Conservation (phyloP, 2,797 vertebrate species). For the Dipus sagitta region DNA sequence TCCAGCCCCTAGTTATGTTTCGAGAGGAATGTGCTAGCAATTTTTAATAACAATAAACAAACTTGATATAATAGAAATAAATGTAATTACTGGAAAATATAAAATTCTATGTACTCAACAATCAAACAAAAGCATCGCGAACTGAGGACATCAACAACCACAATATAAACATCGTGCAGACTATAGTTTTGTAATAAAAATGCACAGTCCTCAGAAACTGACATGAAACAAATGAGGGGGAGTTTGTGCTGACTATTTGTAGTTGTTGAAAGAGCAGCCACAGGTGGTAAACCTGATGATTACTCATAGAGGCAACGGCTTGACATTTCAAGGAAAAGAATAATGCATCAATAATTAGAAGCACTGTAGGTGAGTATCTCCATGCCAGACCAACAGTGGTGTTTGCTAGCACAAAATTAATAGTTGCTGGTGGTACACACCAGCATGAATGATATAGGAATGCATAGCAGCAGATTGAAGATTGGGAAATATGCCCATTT, state of each 20-base stretch:
- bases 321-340: constrained; percentile 69
- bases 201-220: neutral
- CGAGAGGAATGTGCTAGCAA: constrained; percentile 70
- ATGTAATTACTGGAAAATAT: constrained; percentile 73
- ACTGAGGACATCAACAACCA: constrained; percentile 73
- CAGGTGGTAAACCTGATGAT: constrained; percentile 75
- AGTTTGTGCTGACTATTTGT: constrained; percentile 46
- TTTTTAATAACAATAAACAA: constrained; percentile 72
- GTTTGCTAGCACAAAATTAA: constrained; percentile 58
- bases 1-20: neutral
- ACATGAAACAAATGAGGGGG: constrained; percentile 9
- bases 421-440: constrained; percentile 42
- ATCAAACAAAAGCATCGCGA: constrained; percentile 78
- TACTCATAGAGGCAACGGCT: constrained; percentile 65
- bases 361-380: constrained; percentile 42
- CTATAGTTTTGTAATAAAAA: constrained; percentile 48
- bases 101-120: constrained; percentile 68
- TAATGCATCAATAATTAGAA: constrained; percentile 76
- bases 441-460: neutral
- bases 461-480: neutral
- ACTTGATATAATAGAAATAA: constrained; percentile 77
- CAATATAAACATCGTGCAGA: constrained; percentile 60
- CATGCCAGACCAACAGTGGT: constrained; percentile 54
- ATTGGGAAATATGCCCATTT: constrained; percentile 37
- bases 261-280: constrained; percentile 56